Conservation (phyloP, 2,113 vertebrate species). For the Podilymbus podiceps region DNA sequence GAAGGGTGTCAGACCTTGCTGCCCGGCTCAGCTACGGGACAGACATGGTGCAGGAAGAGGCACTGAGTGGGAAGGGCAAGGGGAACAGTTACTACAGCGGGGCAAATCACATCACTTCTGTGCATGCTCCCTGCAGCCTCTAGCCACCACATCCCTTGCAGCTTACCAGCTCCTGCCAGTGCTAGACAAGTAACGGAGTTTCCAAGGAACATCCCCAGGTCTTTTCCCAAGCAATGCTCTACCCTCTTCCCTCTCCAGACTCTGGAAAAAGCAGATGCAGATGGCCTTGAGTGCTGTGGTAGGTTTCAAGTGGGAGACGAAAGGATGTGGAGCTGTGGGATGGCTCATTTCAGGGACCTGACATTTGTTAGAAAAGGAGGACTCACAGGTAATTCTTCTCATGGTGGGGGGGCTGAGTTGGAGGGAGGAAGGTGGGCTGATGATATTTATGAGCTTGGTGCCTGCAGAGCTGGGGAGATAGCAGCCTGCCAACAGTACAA, state of each 20-base stretch:
- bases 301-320: not conserved
- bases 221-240: not conserved
- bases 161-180: not conserved
- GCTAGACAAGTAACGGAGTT: not conserved
- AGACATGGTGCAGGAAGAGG: not conserved
- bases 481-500: not conserved
- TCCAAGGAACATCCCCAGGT: not conserved
- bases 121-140: not conserved
- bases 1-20: not conserved
- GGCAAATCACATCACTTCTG: not conserved
- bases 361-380: not conserved
- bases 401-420: not conserved
- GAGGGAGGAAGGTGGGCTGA: not conserved
- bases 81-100: not conserved
- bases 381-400: not conserved
- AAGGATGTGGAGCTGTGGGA: not conserved
- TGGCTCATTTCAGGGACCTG: not conserved
- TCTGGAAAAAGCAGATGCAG: not conserved
- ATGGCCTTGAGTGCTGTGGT: not conserved
- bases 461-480: not conserved
- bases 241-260: not conserved
- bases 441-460: not conserved
- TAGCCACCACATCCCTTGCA: not conserved
- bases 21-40: not conserved
- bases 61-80: not conserved